These are phyloP conservation scores for Thaumatotibia leucotreta DNA, from an alignment of 1,140 invertebrate species.

Conservation along the genomic window DNA sequence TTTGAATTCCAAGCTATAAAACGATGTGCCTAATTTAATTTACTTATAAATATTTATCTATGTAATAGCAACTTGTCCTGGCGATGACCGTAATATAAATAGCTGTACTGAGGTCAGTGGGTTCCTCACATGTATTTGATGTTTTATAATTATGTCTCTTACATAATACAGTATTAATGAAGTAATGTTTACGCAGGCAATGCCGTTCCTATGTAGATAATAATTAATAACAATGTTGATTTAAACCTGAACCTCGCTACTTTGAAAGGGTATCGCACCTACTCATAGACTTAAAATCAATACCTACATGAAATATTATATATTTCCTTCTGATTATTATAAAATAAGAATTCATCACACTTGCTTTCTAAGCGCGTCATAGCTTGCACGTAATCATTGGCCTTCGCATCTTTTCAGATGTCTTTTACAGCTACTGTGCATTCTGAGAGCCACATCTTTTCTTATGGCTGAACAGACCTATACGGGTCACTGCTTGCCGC, in stretches of 20 bases:
- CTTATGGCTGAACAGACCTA: no score
- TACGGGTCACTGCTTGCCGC: no score
- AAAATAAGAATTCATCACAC: no score
- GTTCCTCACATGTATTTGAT: conserved; percentile 14
- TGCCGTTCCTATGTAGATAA: background rate
- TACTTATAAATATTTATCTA: conserved; percentile 4
- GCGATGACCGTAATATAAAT: conserved; percentile 22
- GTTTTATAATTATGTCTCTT: conserved; percentile 18
- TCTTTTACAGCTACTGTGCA: no score
- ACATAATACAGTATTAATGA: conserved; percentile 16
- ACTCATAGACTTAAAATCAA: no score
- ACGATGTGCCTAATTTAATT: conserved; percentile 17
- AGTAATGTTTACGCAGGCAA: background rate
- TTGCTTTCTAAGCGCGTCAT: no score
- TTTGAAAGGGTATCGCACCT: no score
- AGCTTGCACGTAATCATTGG: no score
- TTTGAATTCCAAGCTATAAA: background rate
- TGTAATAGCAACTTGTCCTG: conserved; percentile 21
- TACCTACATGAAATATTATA: no score
- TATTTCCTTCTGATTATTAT: no score
- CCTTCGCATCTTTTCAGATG: no score
- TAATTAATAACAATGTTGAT: background rate
- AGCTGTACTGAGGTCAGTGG: conserved; percentile 27
- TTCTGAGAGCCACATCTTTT: no score
- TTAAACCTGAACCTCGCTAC: background rate